phyloP scores from a whole-genome alignment of 2,113 vertebrate species.

The Stictonetta naevosa region DNA sequence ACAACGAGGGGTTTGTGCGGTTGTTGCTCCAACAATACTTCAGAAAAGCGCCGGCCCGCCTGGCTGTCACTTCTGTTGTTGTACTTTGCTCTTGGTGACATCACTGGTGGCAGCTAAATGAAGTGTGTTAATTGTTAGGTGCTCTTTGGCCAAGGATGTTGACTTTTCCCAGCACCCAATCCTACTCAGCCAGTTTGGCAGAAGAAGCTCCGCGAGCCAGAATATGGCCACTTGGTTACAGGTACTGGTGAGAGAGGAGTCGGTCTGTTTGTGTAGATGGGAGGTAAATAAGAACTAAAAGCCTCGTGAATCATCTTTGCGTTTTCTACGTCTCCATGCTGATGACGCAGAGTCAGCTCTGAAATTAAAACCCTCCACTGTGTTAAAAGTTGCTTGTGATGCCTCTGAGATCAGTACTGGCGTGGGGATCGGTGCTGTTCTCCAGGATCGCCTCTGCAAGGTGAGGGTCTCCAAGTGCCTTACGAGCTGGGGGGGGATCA shows the following conservation, averaged over 20 bases:
- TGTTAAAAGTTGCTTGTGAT: background rate
- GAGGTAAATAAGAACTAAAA: background rate
- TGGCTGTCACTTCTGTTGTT: conserved; percentile 39
- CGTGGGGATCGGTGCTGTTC: rapidly evolving
- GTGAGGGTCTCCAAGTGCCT: background rate
- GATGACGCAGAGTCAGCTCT: background rate
- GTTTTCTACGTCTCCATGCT: background rate
- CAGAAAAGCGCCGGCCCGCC: background rate
- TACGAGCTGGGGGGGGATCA: background rate
- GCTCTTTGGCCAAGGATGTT: conserved; percentile 40
- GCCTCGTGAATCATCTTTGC: rapidly evolving
- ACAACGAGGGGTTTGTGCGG: background rate
- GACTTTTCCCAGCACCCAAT: background rate
- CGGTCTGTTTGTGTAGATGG: background rate
- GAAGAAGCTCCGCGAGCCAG: background rate
- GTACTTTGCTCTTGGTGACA: conserved; percentile 30
- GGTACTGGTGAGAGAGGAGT: background rate
- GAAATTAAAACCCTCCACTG: background rate
- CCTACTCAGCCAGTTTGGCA: background rate
- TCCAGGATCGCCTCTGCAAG: background rate
- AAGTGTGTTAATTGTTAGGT: background rate
- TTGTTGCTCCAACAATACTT: background rate
- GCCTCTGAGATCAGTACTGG: background rate
- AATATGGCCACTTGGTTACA: background rate
- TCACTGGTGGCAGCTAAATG: conserved; percentile 23